Base-by-base conservation (phyloP, 2,113 vertebrate genomes). In the Neofelis nebulosa region DNA sequence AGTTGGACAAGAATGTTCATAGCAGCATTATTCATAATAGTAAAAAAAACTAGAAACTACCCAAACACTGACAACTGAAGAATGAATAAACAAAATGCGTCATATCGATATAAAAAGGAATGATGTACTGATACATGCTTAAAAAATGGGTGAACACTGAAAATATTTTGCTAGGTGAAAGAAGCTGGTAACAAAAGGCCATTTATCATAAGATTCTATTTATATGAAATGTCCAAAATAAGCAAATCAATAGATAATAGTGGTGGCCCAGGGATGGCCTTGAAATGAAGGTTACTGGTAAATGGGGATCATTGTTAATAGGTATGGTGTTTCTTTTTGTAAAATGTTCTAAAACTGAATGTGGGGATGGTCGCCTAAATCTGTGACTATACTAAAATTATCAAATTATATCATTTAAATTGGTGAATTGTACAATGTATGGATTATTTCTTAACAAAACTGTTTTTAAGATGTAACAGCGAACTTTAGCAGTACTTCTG, bases 211-310 rank as follows among this genome's bases (percentile, higher is more conserved):
- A 52, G 19, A 93, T n/a, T 90, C 41, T 18, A 52, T 50, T 33
- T 68, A 93, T 41, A 27, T 38, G 18, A 73, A 95, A 36, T 74
- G 29, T 63, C 10, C 18, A 19, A 76, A 94, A 92, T 33, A 89
- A 74, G 23, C 33, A 76, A 76, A 66, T 74, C 16, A 33, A 45
- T 18, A 84, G 36, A 19, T 78, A 84, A 50, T 21, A 61, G 7
- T n/a, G 36, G 14, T 48, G 23, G 0, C 33, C 45, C 23, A 16
- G 15, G 31, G 9, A 29, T 8, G 5, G 73, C 4, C 27, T 1
- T 81, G 61, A 31, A 45, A 68, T 31, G 3, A 0, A 81, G 4
- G 21, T 2, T 94, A 19, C 66, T 82, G 6, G 18, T 48, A 65
- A 57, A 48, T 25, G 13, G 7, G 12, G 23, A 66, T 25, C 29